A percentile compares a stretch with the other conserved stretches of the same genome.
Conservation (phyloP, 2,797 vertebrate species). For the Discoglossus pictus region DNA sequence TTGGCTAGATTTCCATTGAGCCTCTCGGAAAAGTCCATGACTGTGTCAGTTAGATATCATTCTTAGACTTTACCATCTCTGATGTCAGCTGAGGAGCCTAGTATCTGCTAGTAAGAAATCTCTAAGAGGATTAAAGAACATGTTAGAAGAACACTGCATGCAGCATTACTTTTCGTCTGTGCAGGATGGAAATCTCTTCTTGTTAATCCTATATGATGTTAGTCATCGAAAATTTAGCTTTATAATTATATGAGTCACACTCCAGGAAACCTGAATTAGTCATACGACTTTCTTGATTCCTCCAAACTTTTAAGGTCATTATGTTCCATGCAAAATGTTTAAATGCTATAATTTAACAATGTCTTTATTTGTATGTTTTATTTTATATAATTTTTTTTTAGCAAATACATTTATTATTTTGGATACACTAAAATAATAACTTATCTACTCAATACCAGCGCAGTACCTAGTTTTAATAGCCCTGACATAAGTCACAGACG, state of each 20-base stretch:
- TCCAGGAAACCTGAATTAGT: slow-evolving; percentile 1
- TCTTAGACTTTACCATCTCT: slow-evolving; percentile 4
- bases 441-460: too few relatives aligned
- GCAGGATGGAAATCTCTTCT: slow-evolving; percentile 13
- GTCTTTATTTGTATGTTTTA: not conserved
- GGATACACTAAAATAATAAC: too few relatives aligned
- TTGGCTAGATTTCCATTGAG: not conserved
- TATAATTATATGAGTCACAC: slow-evolving; percentile 28
- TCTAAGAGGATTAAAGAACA: slow-evolving; percentile 33
- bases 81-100: not conserved
- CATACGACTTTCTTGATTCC: not conserved
- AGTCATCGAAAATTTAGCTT: slow-evolving; percentile 16
- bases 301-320: not conserved
- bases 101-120: slow-evolving; percentile 11
- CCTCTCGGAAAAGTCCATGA: not conserved
- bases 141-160: slow-evolving; percentile 9
- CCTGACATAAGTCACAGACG: too few relatives aligned
- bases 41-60: not conserved
- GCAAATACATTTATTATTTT: too few relatives aligned
- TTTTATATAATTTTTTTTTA: too few relatives aligned
- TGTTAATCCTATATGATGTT: slow-evolving; percentile 23
- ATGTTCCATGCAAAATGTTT: not conserved
- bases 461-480: too few relatives aligned
- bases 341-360: not conserved
- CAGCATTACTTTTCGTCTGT: slow-evolving; percentile 6